Evolutionary conservation across 2,888 invertebrate species (phyloP), one percentile per base, ranked within the genome.

Genomic region (Sclerodermus sp.): DNA sequence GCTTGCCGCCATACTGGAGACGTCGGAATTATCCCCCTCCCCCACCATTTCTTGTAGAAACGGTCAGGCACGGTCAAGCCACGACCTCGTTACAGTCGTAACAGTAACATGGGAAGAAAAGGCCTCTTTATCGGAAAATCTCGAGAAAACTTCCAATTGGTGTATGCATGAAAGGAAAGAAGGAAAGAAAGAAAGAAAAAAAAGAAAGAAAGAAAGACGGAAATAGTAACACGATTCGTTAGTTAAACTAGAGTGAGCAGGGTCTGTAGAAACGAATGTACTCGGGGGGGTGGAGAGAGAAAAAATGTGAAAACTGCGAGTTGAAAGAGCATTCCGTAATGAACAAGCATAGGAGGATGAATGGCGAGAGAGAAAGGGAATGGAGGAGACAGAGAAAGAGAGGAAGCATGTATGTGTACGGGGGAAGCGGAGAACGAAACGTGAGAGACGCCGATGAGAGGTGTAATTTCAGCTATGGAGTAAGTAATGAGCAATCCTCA

Each of bases 401-500:
- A 13, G 34, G 3, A 4, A 34, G 14, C 4, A 34, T 34, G 12
- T 4, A 10, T 34, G 14, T 34, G 34, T 12, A 34, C 14, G 14
- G 12, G n/a, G n/a, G 38, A 14, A 38, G 15, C 47, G 23, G 31
- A 10, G 32, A 34, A 23, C 13, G 32, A 45, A 69, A 67, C 71
- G 71, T 66, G 71, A 68, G 70, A 68, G 64, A 66, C 56, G 57
- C 31, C 49, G 55, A 51, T 61, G 55, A 55, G 60, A 66, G 68
- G 62, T 72, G 67, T 68, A 73, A 72, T 73, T 73, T 71, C 59
- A 66, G 53, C 59, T 58, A 59, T 54, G 47, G 53, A 42, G 60
- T 63, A 60, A 72, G 68, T 70, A 71, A 73, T 68, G 69, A 71
- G 67, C 65, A 67, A 72, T 71, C 68, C 66, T 63, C 66, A 61